Conservation (phyloP, 2,888 invertebrate species). For the Phyllotreta striolata region DNA sequence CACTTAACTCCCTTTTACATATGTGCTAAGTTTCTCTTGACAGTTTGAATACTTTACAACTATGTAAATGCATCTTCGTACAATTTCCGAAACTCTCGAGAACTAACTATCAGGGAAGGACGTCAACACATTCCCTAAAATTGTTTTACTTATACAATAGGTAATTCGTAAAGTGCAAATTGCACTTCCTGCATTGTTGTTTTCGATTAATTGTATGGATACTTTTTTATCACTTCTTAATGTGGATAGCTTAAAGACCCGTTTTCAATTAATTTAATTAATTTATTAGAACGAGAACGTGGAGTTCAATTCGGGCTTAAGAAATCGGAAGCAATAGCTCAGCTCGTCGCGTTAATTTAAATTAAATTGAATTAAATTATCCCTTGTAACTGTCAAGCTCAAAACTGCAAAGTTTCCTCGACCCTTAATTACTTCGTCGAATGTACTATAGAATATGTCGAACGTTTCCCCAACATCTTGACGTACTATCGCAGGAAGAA, state of each 20-base stretch:
- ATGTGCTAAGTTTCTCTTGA: conserved; percentile 23
- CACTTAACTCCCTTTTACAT: conserved; percentile 17
- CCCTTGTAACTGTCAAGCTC: conserved; percentile 44
- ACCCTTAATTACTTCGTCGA: conserved; percentile 43
- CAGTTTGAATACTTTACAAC: conserved; percentile 27
- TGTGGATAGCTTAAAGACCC: no score
- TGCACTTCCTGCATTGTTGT: no score
- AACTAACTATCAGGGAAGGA: no score
- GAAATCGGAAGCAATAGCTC: conserved; percentile 18
- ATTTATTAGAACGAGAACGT: no score
- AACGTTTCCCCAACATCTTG: conserved; percentile 4
- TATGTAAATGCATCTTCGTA: conserved; percentile 25
- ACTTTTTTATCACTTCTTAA: no score
- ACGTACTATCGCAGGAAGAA: conserved; percentile 8
- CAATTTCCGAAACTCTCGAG: conserved; percentile 9
- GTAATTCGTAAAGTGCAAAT: no score
- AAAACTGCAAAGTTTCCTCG: conserved; percentile 38
- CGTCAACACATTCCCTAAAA: no score
- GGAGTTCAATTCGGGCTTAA: neutral
- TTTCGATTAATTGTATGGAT: no score
- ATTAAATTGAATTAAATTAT: conserved; percentile 46
- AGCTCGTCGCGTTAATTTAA: neutral
- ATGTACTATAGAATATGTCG: conserved; percentile 29
- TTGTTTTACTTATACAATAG: no score
- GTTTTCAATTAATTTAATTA: no score